phyloP scores from a whole-genome alignment of 2,888 invertebrate genomes.

The Taphrorychus bicolor region DNA sequence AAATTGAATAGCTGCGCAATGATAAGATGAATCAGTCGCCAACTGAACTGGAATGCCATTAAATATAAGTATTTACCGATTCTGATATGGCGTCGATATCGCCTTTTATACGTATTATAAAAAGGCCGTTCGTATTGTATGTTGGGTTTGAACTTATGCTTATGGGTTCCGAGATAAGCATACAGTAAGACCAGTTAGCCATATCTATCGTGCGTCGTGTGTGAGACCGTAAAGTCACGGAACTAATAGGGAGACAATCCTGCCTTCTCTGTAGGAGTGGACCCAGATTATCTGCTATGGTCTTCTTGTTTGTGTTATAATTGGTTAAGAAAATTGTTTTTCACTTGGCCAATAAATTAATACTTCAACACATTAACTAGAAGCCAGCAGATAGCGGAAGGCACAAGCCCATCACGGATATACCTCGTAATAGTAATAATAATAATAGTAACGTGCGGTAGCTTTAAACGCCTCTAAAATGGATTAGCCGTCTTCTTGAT shows the following conservation, averaged over 20 bases:
- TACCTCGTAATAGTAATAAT: too few species aligned
- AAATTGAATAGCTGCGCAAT: neutral
- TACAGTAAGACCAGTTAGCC: conserved; percentile 25
- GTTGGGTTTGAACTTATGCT: conserved; percentile 21
- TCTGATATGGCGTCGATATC: conserved; percentile 21
- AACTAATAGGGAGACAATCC: conserved; percentile 29
- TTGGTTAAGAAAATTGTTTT: too few species aligned
- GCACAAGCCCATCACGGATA: too few species aligned
- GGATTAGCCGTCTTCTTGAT: too few species aligned
- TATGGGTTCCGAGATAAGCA: conserved; percentile 22
- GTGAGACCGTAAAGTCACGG: conserved; percentile 28
- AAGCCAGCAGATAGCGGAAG: too few species aligned
- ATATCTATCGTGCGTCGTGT: conserved; percentile 29
- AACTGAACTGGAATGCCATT: conserved; percentile 21
- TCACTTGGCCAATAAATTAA: too few species aligned
- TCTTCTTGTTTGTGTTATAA: too few species aligned
- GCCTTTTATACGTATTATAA: conserved; percentile 24
- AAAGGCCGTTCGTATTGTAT: conserved; percentile 21
- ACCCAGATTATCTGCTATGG: too few species aligned
- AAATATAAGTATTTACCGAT: conserved; percentile 10
- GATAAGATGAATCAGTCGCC: neutral
- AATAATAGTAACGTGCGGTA: too few species aligned
- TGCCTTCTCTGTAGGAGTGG: too few species aligned
- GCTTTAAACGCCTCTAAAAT: too few species aligned
- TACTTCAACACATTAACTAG: too few species aligned